phyloP scores from a whole-genome alignment of 2,797 vertebrate genomes.

The Pangasius djambal region DNA sequence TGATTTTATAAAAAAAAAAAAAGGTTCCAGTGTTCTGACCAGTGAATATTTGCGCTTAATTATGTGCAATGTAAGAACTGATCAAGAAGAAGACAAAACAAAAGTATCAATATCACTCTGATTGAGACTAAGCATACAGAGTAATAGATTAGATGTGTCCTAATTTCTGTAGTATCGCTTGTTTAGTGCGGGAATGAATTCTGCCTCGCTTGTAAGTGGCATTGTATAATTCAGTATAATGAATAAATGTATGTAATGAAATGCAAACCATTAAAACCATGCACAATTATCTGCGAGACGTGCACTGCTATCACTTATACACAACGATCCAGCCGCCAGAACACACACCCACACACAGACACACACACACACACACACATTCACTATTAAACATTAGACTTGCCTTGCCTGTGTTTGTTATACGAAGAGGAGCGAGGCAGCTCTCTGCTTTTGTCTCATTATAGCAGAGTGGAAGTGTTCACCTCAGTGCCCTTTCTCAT shows the following conservation, averaged over 20 bases:
- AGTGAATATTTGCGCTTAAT: background rate
- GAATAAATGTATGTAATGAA: background rate
- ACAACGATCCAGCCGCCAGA: background rate
- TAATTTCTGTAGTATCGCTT: background rate
- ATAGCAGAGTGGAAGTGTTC: constrained; percentile 43
- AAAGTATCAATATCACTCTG: background rate
- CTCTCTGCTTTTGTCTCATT: constrained; percentile 48
- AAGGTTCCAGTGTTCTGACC: background rate
- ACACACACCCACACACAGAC: background rate
- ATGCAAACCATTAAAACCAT: background rate
- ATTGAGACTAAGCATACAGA: background rate
- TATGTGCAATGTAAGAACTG: background rate
- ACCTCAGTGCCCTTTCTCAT: constrained; percentile 55
- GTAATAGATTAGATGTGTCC: background rate
- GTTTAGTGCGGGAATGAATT: background rate
- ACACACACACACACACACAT: background rate
- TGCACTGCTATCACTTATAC: background rate
- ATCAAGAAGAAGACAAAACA: background rate
- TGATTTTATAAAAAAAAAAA: too few relatives aligned
- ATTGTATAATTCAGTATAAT: background rate
- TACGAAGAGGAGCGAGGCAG: constrained; percentile 18
- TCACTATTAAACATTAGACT: background rate
- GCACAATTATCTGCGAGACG: background rate
- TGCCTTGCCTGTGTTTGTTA: background rate
- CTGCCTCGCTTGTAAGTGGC: background rate